Evolutionary conservation across 2,797 vertebrate species (phyloP), one percentile per base, ranked within the genome.

Genomic region (Netta rufina): DNA sequence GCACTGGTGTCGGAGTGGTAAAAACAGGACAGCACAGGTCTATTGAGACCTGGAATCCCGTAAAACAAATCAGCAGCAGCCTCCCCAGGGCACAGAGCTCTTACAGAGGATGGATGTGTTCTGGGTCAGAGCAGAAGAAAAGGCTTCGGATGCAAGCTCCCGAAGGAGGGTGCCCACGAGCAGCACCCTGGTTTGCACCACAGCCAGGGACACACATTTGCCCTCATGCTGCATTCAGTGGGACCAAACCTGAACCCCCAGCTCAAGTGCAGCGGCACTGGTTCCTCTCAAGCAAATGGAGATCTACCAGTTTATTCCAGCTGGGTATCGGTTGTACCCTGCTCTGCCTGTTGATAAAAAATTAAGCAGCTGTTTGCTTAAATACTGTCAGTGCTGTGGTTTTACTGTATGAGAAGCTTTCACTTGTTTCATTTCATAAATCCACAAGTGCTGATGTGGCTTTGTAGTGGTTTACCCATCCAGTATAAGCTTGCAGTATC

Each of bases 101-200:
- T 69, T n/a, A 9, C 20, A 77, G 66, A 89, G 6, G 18, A 32
- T 82, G 43, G 47, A 84, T 25, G 11, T 43, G 8, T n/a, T 79
- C 70, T 66, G 43, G 33, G 38, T 64, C 66, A 91, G 70, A 93
- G 53, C 21, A 86, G 56, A 70, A 70, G 38, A 74, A 62, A 66
- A 19, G 30, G 65, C 12, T 90, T 66, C 0, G 0, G 17, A 11
- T 0, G 0, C 64, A 33, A 58, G 28, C 13, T 56, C 11, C 43
- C 4, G 1, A 25, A 36, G 4, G 16, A 41, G 56, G 7, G 25
- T 77, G 39, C 11, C 14, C n/a, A 32, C 25, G 6, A 57, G 18
- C 27, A 72, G 43, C 64, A 61, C 0, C 0, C 27, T 30, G 7
- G 11, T 19, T 27, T 41, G 22, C 82, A 47, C 57, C 30, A 70